Evolutionary conservation across 92 coral and sea anemone genomes (phyloP).

Genomic region (Parazoanthus swiftii): DNA sequence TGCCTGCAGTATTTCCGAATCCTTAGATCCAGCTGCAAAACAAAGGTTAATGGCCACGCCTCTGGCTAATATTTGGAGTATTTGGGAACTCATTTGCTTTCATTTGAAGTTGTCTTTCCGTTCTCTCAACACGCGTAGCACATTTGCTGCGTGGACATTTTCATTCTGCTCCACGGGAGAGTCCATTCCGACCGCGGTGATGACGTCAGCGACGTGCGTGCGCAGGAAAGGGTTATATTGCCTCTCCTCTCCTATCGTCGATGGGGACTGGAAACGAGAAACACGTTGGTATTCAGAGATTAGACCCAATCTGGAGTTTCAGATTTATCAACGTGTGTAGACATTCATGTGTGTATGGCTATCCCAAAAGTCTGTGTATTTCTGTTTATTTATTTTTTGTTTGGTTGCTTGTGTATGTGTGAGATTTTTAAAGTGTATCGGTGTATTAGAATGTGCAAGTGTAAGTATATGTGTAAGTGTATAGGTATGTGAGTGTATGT

Average conservation of each 20-base stretch:
- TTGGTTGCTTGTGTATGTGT: no score
- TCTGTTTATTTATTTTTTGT: no score
- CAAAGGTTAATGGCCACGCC: neutral
- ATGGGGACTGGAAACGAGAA: conserved; percentile 51
- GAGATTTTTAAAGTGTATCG: no score
- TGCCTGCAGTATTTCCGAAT: neutral
- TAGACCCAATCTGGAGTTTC: no score
- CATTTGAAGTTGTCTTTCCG: conserved; percentile 63
- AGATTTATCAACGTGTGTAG: no score
- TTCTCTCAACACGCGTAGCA: conserved; percentile 53
- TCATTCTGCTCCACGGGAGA: conserved; percentile 49
- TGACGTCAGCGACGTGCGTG: conserved; percentile 59
- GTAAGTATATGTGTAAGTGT: no score
- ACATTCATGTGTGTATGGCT: no score
- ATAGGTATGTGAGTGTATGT: no score
- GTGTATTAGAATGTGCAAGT: no score
- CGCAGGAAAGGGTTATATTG: conserved; percentile 69
- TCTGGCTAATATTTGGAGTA: neutral
- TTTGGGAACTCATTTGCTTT: neutral
- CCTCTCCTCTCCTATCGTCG: conserved; percentile 71
- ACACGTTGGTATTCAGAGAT: neutral
- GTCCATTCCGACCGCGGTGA: conserved; percentile 58
- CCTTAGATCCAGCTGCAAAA: neutral
- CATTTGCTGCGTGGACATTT: conserved; percentile 48
- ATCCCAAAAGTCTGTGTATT: no score